Base-by-base conservation (phyloP, 2,797 vertebrate species). In the Arctocebus calabarensis region DNA sequence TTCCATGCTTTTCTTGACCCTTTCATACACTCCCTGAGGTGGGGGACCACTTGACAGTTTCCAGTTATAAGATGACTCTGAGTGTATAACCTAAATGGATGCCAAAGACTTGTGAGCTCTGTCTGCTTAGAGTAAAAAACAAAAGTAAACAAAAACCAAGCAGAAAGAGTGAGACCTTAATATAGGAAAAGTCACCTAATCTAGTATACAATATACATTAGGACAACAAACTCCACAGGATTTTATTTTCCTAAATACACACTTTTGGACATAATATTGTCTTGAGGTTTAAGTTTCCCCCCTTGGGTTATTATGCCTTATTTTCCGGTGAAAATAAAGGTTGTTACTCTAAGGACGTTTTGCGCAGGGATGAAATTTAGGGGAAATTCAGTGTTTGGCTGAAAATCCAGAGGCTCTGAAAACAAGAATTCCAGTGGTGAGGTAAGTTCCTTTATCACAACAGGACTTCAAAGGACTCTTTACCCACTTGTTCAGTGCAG, bases 61-160 rank as follows among this genome's bases (percentile, higher is more conserved):
- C 98, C 98, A 98, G 98, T 98, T 98, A 97, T 98, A 98, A 98
- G 98, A 98, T 96, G 97, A 97, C 97, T 97, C 97, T 81, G 95
- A 97, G 97, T 96, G 97, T 82, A 97, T 93, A 97, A 93, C 95
- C 96, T 95, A 95, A 98, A 97, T 88, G 97, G 98, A 98, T 98
- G 98, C 98, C 98, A 98, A 98, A 99, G 98, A 98, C 98, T 98
- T 98, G 98, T 98, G 98, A 98, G 96, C 97, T 98, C 96, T 97
- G 97, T 97, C 96, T 97, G 96, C 85, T 94, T 97, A 85, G 73
- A 57, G 52, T 79, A 71, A 92, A 84, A 70, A 62, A 64, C 23
- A 64, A 64, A 88, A 73, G 12, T 48, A 88, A 92, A 22, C 68
- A 59, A 94, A 81, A 90, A 43, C 66, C 62, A 92, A 87, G 34